Percentiles rank a stretch among this genome's conserved stretches.
These are phyloP conservation scores for Mormyrus lacerda DNA, from an alignment of 2,113 vertebrate genomes.

Conservation along the genomic window DNA sequence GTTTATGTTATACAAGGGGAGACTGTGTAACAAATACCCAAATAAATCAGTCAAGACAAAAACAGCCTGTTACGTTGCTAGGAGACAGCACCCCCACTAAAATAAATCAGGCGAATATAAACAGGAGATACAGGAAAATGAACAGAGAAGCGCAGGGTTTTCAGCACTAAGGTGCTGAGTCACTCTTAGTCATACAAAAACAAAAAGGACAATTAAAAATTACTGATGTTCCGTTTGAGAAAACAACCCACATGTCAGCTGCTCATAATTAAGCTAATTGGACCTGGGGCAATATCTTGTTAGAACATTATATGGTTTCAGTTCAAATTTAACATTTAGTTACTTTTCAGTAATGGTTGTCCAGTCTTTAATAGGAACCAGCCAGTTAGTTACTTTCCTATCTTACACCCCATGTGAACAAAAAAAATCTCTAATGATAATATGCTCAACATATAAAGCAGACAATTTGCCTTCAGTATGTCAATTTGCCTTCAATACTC, in stretches of 20 bases:
- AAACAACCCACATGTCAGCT: not conserved
- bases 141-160: not conserved
- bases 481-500: not conserved
- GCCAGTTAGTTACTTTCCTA: not conserved
- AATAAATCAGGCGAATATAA: not conserved
- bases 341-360: not conserved
- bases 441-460: not conserved
- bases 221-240: not conserved
- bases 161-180: constrained; percentile 37
- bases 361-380: not conserved
- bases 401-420: not conserved
- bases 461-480: not conserved
- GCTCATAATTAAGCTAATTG: not conserved
- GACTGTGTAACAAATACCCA: constrained; percentile 22
- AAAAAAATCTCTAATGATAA: not conserved
- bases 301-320: not conserved
- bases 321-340: not conserved
- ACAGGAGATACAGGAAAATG: not conserved
- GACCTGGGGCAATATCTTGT: not conserved
- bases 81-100: not conserved
- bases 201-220: constrained; percentile 10
- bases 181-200: constrained; percentile 27
- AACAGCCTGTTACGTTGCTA: constrained; percentile 29
- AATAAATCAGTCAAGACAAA: constrained; percentile 35
- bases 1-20: not conserved